Percentiles rank a stretch among this genome's conserved stretches.
Conservation (phyloP, 1,140 invertebrate genomes). For the Globodera ellingtonae region DNA sequence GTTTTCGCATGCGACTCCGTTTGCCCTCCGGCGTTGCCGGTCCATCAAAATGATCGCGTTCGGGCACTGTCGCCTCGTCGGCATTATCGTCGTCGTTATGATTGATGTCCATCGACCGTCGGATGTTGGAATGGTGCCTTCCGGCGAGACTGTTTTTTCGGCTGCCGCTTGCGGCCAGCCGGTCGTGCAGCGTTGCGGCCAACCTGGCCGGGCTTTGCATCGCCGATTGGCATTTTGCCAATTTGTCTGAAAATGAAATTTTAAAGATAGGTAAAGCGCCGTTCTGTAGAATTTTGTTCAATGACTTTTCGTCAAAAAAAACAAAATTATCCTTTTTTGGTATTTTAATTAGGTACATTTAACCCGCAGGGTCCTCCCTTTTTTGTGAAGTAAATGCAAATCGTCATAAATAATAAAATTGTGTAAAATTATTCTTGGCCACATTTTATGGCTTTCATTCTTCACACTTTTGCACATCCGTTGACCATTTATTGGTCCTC, state of each 20-base stretch:
- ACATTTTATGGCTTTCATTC: not conserved
- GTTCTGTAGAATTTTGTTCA: no score
- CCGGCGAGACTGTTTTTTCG: not conserved
- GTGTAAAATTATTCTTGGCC: not conserved
- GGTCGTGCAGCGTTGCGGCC: slow-evolving; percentile 4
- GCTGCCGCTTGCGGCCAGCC: not conserved
- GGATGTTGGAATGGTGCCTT: not conserved
- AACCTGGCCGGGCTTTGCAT: not conserved
- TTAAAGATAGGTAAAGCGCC: no score
- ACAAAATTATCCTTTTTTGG: no score
- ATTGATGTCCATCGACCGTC: not conserved
- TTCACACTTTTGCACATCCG: not conserved
- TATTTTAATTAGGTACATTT: no score
- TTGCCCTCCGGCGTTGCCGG: not conserved
- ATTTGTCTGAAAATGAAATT: not conserved
- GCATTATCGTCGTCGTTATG: not conserved
- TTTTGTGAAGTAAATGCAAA: no score
- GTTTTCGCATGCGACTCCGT: not conserved
- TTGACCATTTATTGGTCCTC: not conserved
- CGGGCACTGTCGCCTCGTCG: not conserved
- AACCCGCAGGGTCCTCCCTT: no score
- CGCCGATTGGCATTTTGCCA: not conserved
- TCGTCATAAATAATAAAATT: no score
- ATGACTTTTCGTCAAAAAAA: no score
- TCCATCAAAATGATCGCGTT: not conserved